These are phyloP conservation scores for Enteromius viviparus DNA, from an alignment of 2,797 vertebrate species.

Conservation along the genomic window DNA sequence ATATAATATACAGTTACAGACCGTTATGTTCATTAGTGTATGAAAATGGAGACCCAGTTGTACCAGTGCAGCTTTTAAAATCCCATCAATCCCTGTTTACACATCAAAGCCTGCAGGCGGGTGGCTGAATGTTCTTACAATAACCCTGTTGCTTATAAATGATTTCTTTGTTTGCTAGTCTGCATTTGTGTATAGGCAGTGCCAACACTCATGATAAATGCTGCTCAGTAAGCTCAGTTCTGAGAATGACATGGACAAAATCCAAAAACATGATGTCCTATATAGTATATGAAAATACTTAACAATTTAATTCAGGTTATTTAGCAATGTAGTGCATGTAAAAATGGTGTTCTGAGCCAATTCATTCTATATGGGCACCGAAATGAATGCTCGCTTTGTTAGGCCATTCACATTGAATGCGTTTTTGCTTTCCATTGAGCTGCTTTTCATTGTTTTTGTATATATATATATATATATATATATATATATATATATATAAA, in stretches of 20 bases:
- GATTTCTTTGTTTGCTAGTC: slow-evolving; percentile 2
- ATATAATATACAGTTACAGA: slow-evolving; percentile 23
- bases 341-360: background rate
- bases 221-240: background rate
- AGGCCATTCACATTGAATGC: background rate
- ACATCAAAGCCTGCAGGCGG: slow-evolving; percentile 6
- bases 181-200: background rate
- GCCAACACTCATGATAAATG: background rate
- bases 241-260: background rate
- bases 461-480: no score
- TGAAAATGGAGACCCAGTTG: background rate
- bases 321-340: background rate
- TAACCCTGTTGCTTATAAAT: background rate
- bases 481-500: no score
- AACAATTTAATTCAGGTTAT: background rate
- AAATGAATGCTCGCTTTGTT: background rate
- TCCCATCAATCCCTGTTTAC: slow-evolving; percentile 18
- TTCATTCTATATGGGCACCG: background rate
- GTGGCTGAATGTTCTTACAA: slow-evolving; percentile 9
- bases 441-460: background rate
- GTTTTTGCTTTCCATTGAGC: background rate
- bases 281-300: background rate
- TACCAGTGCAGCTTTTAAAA: slow-evolving; percentile 4
- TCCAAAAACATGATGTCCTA: background rate
- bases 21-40: slow-evolving; percentile 28